Conservation (phyloP, 2,888 invertebrate species). For the Petrolisthes cinctipes region DNA sequence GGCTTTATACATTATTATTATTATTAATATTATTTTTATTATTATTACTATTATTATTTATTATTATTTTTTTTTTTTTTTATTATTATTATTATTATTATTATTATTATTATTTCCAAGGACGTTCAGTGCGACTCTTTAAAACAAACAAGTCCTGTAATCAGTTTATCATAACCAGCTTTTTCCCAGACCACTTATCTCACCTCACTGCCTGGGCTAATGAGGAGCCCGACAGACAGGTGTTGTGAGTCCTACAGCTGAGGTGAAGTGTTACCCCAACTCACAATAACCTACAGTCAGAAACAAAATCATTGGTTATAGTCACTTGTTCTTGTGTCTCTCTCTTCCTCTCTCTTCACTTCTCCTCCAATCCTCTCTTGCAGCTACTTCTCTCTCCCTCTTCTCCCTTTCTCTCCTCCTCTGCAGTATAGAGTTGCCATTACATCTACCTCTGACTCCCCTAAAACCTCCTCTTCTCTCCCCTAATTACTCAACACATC, state of each 20-base stretch:
- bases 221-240: too few species aligned
- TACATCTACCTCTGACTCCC: background rate
- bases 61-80: background rate
- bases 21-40: background rate
- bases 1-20: background rate
- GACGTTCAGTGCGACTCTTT: too few species aligned
- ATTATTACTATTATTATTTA: background rate
- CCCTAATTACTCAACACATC: background rate
- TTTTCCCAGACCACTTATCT: too few species aligned
- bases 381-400: background rate
- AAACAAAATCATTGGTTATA: too few species aligned
- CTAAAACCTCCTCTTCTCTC: background rate
- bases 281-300: too few species aligned
- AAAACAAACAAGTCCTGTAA: too few species aligned
- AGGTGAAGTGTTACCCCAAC: too few species aligned
- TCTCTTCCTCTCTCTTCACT: background rate
- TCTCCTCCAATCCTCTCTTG: background rate
- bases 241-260: too few species aligned
- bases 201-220: too few species aligned
- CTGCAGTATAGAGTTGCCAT: background rate
- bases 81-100: background rate
- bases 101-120: background rate
- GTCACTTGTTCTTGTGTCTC: background rate
- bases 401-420: background rate
- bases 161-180: too few species aligned